Base-by-base conservation (phyloP, 2,797 vertebrate genomes). In the Mormyrops boulengeri region DNA sequence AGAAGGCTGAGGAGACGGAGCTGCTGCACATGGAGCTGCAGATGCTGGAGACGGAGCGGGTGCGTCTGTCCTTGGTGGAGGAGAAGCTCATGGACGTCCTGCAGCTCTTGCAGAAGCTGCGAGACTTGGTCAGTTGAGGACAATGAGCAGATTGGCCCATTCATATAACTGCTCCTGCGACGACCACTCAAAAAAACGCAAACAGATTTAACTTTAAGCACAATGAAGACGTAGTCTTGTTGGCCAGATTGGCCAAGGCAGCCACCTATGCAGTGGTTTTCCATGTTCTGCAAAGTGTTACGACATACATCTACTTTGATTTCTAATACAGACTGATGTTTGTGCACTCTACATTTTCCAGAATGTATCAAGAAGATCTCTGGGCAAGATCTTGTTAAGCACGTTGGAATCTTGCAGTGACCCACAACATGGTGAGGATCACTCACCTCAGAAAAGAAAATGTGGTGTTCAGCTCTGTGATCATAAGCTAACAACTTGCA, bases 11-110 rank as follows among this genome's bases (percentile, higher is more conserved):
- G 55, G 97, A 99, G 94, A 94, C 94, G 0, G 97, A 97, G 90
- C 90, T 95, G 69, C 94, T 99, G 86, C 96, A 96, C 93, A 93
- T 95, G 96, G 97, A 98, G 94, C 96, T 99, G 90, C 98, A 98
- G 94, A 97, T 97, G 97, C 88, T 98, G 94, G 98, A 99, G 94
- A 97, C 97, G 0, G 98, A 98, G 94, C 94, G 97, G 86, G 97
- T 98, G 6, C 96, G 97, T 47, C 93, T 96, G 89, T 96, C 95
- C 0, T 92, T 96, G 90, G 95, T 96, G 91, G 97, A 98, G 91
- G 97, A 98, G 93, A 99, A 98, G 92, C 96, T 99, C n/a, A 91
- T 96, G 94, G 97, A 98, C 87, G 96, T 98, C 88, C 95, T 98
- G 77, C 97, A 97, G 92, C 96, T 99, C 19, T 97, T 99, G 77